Evolutionary conservation across 2,797 vertebrate species (phyloP).

Genomic region (Vespertilio murinus): DNA sequence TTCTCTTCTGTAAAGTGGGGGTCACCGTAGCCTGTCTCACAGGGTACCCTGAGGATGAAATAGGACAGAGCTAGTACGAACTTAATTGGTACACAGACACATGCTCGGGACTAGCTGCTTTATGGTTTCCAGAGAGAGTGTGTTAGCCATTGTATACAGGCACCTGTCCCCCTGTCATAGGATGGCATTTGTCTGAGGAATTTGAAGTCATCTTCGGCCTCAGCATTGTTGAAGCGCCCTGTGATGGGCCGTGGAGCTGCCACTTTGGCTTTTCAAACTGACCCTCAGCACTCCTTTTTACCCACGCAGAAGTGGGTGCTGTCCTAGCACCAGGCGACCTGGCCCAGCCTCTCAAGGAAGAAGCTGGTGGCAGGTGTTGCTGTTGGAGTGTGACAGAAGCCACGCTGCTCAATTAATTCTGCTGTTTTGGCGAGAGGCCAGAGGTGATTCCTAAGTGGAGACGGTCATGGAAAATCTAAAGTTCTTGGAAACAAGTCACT

Average conservation of each 20-base stretch:
- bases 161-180: background rate
- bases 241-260: background rate
- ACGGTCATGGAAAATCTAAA: constrained; percentile 10
- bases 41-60: background rate
- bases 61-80: background rate
- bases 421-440: background rate
- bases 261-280: background rate
- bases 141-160: background rate
- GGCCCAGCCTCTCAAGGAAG: background rate
- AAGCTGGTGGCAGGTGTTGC: background rate
- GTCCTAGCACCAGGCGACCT: background rate
- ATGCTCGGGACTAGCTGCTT: background rate
- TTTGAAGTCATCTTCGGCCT: background rate
- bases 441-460: constrained; percentile 23
- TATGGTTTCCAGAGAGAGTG: background rate
- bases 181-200: background rate
- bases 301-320: background rate
- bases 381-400: background rate
- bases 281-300: background rate
- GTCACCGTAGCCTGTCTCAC: background rate
- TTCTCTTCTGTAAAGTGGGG: background rate
- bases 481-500: constrained; percentile 37
- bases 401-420: background rate
- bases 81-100: background rate
- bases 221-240: too few species aligned